Base-by-base conservation (phyloP, 2,888 invertebrate species). In the Sarcophaga subvicina region DNA sequence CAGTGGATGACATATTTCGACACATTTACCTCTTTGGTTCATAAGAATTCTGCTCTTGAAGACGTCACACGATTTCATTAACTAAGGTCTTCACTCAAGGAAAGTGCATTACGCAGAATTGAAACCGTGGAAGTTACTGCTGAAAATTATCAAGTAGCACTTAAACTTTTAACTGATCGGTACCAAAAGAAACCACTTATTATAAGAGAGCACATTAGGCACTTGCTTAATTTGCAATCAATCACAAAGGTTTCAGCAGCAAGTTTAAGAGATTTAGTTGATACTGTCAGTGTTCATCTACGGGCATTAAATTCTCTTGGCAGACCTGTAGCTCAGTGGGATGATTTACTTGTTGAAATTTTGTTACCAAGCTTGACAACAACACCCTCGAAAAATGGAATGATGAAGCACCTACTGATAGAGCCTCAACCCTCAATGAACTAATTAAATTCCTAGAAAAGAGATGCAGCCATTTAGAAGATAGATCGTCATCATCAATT, bases 1-100 rank as follows among this genome's bases (percentile, higher is more conserved):
- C 72, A 80, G 17, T 80, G 80, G 80, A 64, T 80, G 0, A 54
- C 66, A 2, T 80, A 80, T 60, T 80, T 73, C 49, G 80, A 73
- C 10, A 73, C 73, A 60, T 80, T 80, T n/a, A 72, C 25, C n/a
- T 66, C 80, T 17, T 59, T 80, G 11, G 64, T 80, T n/a, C 73
- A 80, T 67, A 64, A 62, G 45, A 81, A 75, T 75, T 2, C 45
- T 60, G 59, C 54, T 37, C 80, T 80, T 60, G 60, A 72, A 64
- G 54, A 72, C 66, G 37, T 72, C 12, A 80, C 27, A 62, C 72
- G 64, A 4, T 72, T 20, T 8, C 60, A 72, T 14, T 80, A 80
- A 17, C 3, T 25, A 25, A 2, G 25, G 25, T 25, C 25, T 3
- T 25, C 25, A 25, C 25, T 25, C 25, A 25, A 64, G 14, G 64